Base-by-base conservation (phyloP, 2,797 vertebrate genomes). In the Tinamus major region DNA sequence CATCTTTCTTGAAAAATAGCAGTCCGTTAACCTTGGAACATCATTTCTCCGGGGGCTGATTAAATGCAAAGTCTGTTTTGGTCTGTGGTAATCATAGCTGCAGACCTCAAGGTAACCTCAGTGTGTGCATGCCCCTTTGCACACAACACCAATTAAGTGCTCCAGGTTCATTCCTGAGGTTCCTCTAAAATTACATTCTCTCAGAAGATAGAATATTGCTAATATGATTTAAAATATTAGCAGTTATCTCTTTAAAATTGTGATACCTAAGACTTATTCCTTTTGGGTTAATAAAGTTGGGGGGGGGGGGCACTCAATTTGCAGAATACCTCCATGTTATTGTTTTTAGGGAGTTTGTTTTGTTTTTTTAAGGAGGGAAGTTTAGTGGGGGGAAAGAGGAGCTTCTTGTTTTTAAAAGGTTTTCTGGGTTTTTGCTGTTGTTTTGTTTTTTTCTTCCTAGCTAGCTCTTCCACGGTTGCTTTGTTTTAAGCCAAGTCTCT, bases 21-120 rank as follows among this genome's bases (percentile, higher is more conserved):
- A 39, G 33, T 24, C 85, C 70, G 95, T 94, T 94, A 89, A 94
- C 86, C 93, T 89, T 76, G 42, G 46, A 81, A 85, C 93, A 89
- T 82, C 42, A 83, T 84, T 88, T 70, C 58, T 95, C 41, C 56
- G n/a, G 29, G 49, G 56, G 42, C 70, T 96, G 68, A 77, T 95
- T 94, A 94, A 94, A 95, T 86, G 63, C 92, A 89, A 90, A 74
- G 63, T 35, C 82, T 86, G 48, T 33, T 87, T 94, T 93, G 77
- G 71, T 79, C 86, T 83, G 31, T 27, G 55, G 75, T 77, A 81
- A 92, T 92, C 31, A 44, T 26, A 89, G 75, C 26, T 12, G 4
- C 37, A 90, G 92, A 89, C 87, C 91, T 91, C 93, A 88, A 35
- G 62, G 85, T 87, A 94, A 95, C 92, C 74, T 89, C 79, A 84